These are phyloP conservation scores for Gisinianus flammeolus DNA, from an alignment of 2,888 invertebrate species.

Conservation along the genomic window DNA sequence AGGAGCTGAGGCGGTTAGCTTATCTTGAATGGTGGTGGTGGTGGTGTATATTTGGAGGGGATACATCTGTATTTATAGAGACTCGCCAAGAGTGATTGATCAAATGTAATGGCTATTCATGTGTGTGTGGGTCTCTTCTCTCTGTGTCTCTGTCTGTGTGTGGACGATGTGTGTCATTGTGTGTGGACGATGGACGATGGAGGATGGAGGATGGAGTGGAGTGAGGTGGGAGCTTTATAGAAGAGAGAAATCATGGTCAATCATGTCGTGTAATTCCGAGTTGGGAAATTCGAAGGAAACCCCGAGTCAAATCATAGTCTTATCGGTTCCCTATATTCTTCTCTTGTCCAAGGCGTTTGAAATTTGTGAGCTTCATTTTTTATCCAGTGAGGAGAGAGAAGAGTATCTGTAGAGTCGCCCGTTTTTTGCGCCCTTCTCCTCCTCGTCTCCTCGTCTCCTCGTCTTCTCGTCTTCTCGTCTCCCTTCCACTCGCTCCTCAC, in stretches of 20 bases:
- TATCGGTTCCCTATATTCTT: constrained; percentile 26
- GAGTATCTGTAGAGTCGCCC: not conserved
- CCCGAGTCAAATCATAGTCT: constrained; percentile 33
- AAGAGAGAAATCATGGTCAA: constrained; percentile 49
- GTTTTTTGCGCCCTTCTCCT: constrained; percentile 1
- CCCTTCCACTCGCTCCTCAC: not conserved
- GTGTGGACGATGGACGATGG: not conserved
- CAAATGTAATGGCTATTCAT: constrained; percentile 44
- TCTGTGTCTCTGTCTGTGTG: not conserved
- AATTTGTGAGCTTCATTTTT: constrained; percentile 50
- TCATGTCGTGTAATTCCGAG: constrained; percentile 50
- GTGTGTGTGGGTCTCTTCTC: not conserved
- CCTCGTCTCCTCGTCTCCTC: not conserved
- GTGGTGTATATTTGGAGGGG: constrained; percentile 8
- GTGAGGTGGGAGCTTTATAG: constrained; percentile 20
- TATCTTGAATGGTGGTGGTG: constrained; percentile 17
- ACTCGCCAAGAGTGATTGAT: constrained; percentile 42
- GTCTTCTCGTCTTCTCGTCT: not conserved
- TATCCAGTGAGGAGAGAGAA: constrained; percentile 20
- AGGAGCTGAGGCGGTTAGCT: not conserved
- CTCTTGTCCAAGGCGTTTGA: constrained; percentile 39
- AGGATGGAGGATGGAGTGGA: not conserved
- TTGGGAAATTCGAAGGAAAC: constrained; percentile 26
- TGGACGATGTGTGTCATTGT: not conserved
- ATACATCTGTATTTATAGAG: constrained; percentile 15